Evolutionary conservation across 1,140 invertebrate species (phyloP).

Genomic region (Octopus bimaculoides): DNA sequence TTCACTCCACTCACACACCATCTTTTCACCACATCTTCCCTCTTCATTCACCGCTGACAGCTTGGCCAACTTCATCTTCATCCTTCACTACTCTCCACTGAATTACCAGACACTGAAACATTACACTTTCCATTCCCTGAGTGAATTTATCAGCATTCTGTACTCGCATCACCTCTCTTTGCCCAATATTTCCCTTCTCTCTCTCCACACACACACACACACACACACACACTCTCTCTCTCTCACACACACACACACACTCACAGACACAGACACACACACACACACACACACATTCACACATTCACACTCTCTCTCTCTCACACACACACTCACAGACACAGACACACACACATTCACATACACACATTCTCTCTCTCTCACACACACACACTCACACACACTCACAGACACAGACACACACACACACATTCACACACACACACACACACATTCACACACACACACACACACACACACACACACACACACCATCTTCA

Average conservation of each 20-base stretch:
- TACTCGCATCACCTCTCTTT: no score
- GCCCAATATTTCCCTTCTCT: no score
- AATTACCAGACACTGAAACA: no score
- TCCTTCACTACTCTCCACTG: no score
- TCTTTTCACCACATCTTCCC: no score
- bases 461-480: background rate
- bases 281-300: background rate
- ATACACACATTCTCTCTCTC: background rate
- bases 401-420: background rate
- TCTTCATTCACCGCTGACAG: no score
- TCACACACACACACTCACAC: background rate
- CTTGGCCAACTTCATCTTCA: no score
- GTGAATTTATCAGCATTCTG: no score
- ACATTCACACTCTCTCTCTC: background rate
- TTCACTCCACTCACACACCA: no score
- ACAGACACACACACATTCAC: background rate
- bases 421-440: background rate
- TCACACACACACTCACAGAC: background rate
- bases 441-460: background rate
- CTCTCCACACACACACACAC: background rate
- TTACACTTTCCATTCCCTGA: no score
- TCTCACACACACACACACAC: background rate
- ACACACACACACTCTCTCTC: background rate
- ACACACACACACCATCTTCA: background rate
- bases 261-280: background rate